Base-by-base conservation (phyloP, 2,797 vertebrate genomes). In the Miichthys miiuy region DNA sequence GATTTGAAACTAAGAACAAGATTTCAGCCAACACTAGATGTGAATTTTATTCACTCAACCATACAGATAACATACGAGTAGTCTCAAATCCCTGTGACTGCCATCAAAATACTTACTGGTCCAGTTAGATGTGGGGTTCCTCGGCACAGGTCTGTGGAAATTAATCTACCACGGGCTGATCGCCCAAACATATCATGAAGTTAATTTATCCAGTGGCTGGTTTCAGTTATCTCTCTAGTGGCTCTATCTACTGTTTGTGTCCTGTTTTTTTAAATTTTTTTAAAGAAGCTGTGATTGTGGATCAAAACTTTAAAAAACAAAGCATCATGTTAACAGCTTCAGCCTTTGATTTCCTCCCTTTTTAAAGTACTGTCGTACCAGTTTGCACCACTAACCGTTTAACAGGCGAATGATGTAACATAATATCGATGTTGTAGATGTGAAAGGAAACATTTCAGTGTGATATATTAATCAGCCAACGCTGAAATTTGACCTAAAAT, bases 31-130 rank as follows among this genome's bases (percentile, higher is more conserved):
- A 4, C 9, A 34, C 20, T 17, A 66, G 44, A 72, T 69, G 65
- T 75, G 34, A 18, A 72, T 79, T n/a, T 54, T 72, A 25, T 47
- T 79, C 14, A 34, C 25, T 72, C 57, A 47, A 56, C 27, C 9
- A 9, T 21, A 34, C 12, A 58, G 47, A 65, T 41, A 5, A 44
- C n/a, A 48, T 42, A 66, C 1, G 2, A 68, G 16, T 38, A 13
- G 13, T 69, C n/a, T 75, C 13, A 47, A 61, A 80, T 47, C 46
- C 10, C 7, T 34, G 27, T 34, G 68, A 88, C 68, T 75, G 62
- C 60, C 68, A 47, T 73, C 20, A 46, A 30, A 77, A 62, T 41
- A 18, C 61, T 41, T 47, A 27, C 44, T 69, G 16, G 57, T 71
- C 73, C 30, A 16, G 42, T 66, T 58, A 38, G 3, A 4, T 34